Base-by-base conservation (phyloP, 2,888 invertebrate species). In the Microctonus hyperodae region DNA sequence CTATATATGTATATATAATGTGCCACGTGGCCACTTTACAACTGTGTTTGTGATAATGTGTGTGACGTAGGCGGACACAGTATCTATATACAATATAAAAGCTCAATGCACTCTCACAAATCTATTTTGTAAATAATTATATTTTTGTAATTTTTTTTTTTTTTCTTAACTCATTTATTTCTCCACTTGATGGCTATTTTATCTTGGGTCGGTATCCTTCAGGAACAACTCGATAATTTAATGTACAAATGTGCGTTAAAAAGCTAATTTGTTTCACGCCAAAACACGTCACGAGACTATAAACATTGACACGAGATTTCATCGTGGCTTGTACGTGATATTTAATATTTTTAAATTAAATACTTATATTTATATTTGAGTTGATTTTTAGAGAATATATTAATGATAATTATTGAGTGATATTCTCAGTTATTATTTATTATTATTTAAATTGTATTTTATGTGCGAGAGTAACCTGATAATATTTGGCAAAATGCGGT, bases 261-360 rank as follows among this genome's bases (percentile, higher is more conserved):
- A 56, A 44, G 44, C 16, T 44, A 20, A 16, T 44, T 44, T 44
- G 35, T 25, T 53, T 55, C 55, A 53, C 53, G 44, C 50, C 37
- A 50, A 56, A 61, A 23, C 33, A 53, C 44, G 56, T 40, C 44
- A 53, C 10, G 31, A 57, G 33, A 33, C 56, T 53, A 44, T 66
- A 62, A 62, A 66, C 57, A 61, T 57, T 35, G 7, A 44, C 62
- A 62, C 48, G 56, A 35, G 62, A 57, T 20, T 40, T 55, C 13
- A 25, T 23, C 60, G 55, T 61, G 28, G 20, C 53, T 65, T 13
- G 48, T 64, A 33, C 59, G 28, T 53, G 28, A n/a, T n/a, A n/a
- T 48, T 51, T 51, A 61, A 11, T 11, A n/a, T 35, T 16, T 55
- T n/a, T n/a, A n/a, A n/a, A n/a, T n/a, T n/a, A n/a, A n/a, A n/a